Evolutionary conservation across 2,888 invertebrate species (phyloP), one percentile per base, ranked within the genome.

Genomic region (Acronicta psi): DNA sequence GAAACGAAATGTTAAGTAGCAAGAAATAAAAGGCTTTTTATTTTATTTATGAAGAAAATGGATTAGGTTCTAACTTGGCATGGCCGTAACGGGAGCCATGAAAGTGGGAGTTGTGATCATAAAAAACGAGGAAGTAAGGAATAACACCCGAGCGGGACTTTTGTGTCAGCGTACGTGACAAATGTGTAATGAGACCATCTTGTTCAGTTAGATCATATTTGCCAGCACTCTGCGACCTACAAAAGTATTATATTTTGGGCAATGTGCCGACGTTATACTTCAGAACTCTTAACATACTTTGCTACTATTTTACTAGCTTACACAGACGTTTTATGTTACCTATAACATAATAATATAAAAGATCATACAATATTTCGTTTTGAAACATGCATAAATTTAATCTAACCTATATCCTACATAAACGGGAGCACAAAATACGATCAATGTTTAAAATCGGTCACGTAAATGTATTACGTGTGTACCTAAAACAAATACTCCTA

Each of bases 101-200:
- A 60, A 68, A 70, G 57, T 57, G 66, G 58, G 67, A 69, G 67
- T 67, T 67, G 52, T 49, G 47, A 59, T 59, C 63, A 71, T 61
- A 70, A 77, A 73, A 69, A 69, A 62, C 40, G 60, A 65, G 57
- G 50, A 62, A 63, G 54, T 55, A 63, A 61, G 56, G 51, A 69
- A 74, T 70, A 67, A 70, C 63, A 47, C 63, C 66, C 66, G 43
- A 66, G 73, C 52, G 59, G 59, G 57, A 69, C 67, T 66, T 68
- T 59, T 61, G 62, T 73, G 79, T 81, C 76, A 75, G 71, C 70
- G 70, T 69, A 84, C 85, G 83, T 84, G 83, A 85, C 82, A 76
- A 77, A 82, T 81, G 75, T 76, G 73, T 83, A 84, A 85, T 84
- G 79, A 82, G 79, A 73, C 72, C 69, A 71, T 81, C 79, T 79